phyloP scores from a whole-genome alignment of 2,797 vertebrate genomes.

The Salarias fasciatus region DNA sequence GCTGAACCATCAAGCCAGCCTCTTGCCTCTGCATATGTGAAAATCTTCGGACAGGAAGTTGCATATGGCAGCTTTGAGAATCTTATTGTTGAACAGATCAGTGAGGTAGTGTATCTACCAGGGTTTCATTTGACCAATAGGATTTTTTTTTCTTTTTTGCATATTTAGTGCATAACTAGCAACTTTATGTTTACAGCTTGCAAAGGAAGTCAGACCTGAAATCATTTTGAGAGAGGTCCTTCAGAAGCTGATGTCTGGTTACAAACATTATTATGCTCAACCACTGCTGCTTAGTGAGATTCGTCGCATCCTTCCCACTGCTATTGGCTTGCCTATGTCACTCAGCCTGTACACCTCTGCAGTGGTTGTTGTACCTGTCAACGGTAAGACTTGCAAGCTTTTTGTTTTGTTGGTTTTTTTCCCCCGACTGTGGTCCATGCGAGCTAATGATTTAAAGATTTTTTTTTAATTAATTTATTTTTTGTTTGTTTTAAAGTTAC shows the following conservation, averaged over 20 bases:
- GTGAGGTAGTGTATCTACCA: slow-evolving; percentile 73
- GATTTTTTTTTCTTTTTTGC: neutral
- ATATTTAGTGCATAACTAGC: neutral
- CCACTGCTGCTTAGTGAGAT: slow-evolving; percentile 81
- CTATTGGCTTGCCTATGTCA: slow-evolving; percentile 85
- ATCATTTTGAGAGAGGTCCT: slow-evolving; percentile 50
- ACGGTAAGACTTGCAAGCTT: slow-evolving; percentile 58
- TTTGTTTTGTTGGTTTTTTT: too few relatives aligned
- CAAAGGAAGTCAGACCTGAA: slow-evolving; percentile 53
- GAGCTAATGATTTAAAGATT: too few relatives aligned
- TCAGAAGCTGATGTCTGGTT: slow-evolving; percentile 74
- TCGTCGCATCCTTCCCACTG: slow-evolving; percentile 81
- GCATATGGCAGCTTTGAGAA: slow-evolving; percentile 81
- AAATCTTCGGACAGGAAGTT: slow-evolving; percentile 86
- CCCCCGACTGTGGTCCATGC: too few relatives aligned
- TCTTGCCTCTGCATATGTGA: slow-evolving; percentile 79
- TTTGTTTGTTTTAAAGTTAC: slow-evolving; percentile 66
- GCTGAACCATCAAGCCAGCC: slow-evolving; percentile 72
- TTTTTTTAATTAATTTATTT: neutral
- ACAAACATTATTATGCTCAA: slow-evolving; percentile 68
- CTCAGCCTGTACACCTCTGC: slow-evolving; percentile 79
- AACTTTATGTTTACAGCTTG: slow-evolving; percentile 62
- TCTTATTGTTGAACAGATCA: slow-evolving; percentile 72
- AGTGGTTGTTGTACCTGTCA: slow-evolving; percentile 72
- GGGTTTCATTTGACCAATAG: neutral